phyloP scores from a whole-genome alignment of 2,888 invertebrate species.

The Leptogaster cylindrica region DNA sequence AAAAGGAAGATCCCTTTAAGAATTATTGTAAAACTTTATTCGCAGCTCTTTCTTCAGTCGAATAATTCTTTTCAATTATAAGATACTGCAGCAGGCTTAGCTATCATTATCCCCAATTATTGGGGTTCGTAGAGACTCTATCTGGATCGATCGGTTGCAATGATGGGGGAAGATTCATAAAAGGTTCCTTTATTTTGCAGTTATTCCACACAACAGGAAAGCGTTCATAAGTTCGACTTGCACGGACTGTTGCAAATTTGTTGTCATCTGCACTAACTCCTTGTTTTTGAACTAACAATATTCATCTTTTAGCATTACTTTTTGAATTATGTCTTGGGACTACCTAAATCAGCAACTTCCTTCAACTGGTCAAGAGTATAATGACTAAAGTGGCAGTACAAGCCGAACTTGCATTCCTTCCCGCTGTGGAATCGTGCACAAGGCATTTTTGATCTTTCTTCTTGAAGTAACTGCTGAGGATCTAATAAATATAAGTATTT shows the following conservation, averaged over 20 bases:
- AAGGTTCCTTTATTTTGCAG: neutral
- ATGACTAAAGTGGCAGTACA: constrained; percentile 56
- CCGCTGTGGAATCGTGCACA: constrained; percentile 53
- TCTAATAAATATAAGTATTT: constrained; percentile 40
- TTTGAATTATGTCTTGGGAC: neutral
- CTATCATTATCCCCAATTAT: constrained; percentile 50
- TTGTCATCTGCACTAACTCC: neutral
- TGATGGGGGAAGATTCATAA: constrained; percentile 49
- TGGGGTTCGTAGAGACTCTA: constrained; percentile 38
- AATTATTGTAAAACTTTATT: no score
- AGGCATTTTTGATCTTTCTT: constrained; percentile 49
- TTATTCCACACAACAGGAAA: constrained; percentile 36
- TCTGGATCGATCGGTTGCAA: constrained; percentile 49
- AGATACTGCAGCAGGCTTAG: no score
- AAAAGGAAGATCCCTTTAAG: no score
- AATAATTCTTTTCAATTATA: no score
- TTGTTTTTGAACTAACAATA: constrained; percentile 3
- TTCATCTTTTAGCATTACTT: neutral
- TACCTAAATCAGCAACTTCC: constrained; percentile 53
- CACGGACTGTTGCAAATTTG: no score
- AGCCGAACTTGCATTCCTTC: constrained; percentile 55
- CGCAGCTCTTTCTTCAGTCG: no score
- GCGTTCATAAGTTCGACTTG: no score
- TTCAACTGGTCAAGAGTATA: constrained; percentile 53
- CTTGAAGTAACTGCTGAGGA: constrained; percentile 45